Evolutionary conservation across 2,797 vertebrate genomes (phyloP).

Genomic region (Aratinga solstitialis): DNA sequence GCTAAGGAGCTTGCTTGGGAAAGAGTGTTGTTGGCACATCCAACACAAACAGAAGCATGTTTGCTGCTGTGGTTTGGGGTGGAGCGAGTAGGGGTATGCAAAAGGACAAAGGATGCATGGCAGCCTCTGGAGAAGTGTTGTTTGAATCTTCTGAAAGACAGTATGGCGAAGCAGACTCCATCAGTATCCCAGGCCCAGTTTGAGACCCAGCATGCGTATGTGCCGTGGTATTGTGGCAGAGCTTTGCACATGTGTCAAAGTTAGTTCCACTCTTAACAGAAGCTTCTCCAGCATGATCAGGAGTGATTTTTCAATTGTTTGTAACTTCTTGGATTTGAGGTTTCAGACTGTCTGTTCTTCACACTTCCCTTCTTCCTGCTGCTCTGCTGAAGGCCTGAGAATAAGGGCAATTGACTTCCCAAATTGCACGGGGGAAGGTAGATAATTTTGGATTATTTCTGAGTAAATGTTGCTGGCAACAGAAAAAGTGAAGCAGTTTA

Average conservation of each 20-base stretch:
- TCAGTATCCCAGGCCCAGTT: neutral
- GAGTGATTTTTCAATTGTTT: neutral
- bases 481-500: neutral
- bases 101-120: neutral
- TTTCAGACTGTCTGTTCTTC: neutral
- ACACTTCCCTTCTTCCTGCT: neutral
- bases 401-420: neutral
- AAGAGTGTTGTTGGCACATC: neutral
- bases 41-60: neutral
- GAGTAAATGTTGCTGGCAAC: neutral
- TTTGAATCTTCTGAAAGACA: neutral
- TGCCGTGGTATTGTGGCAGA: neutral
- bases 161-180: neutral
- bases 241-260: neutral
- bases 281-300: neutral
- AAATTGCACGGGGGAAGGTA: neutral
- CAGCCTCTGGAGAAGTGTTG: neutral
- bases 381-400: neutral
- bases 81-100: neutral
- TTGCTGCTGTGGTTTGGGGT: neutral
- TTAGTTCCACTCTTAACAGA: neutral
- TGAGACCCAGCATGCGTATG: neutral
- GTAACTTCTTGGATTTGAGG: slow-evolving; percentile 47
- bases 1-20: neutral
- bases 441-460: neutral